phyloP scores from a whole-genome alignment of 2,113 vertebrate genomes.

The Centropristis striata region DNA sequence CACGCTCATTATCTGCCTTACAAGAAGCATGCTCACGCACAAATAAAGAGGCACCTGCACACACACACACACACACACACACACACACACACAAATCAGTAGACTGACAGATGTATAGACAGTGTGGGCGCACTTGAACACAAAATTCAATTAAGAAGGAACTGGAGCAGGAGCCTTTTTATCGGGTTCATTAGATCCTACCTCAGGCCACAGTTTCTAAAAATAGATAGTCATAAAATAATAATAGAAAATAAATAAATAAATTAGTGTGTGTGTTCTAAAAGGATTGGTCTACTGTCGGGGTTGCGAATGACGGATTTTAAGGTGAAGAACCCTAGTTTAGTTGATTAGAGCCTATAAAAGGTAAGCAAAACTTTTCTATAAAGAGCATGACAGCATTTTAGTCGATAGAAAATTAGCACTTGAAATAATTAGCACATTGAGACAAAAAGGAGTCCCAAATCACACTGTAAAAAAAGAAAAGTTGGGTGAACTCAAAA shows the following conservation, averaged over 20 bases:
- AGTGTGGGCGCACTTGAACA: slow-evolving; percentile 12
- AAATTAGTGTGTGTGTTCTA: slow-evolving; percentile 15
- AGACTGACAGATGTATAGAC: slow-evolving; percentile 31
- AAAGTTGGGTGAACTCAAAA: too few relatives aligned
- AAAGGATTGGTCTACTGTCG: not conserved
- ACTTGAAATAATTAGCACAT: too few relatives aligned
- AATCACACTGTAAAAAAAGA: too few relatives aligned
- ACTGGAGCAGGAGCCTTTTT: slow-evolving; percentile 45
- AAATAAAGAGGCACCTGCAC: slow-evolving; percentile 18
- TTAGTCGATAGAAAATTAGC: not conserved
- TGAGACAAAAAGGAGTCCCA: too few relatives aligned
- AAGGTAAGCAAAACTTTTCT: not conserved
- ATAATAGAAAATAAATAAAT: slow-evolving; percentile 13
- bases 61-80: not conserved
- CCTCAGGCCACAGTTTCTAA: slow-evolving; percentile 29
- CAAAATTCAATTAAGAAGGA: slow-evolving; percentile 32
- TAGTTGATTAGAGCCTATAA: not conserved
- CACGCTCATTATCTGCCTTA: slow-evolving; percentile 38
- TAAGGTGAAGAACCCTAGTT: not conserved
- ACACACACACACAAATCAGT: slow-evolving; percentile 7
- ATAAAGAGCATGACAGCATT: not conserved
- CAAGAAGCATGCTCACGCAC: slow-evolving; percentile 9
- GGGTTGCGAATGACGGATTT: slow-evolving; percentile 4
- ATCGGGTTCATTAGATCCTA: slow-evolving; percentile 45
- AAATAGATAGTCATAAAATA: slow-evolving; percentile 39